Base-by-base conservation (phyloP, 2,888 invertebrate species). In the Tridacna crocea region DNA sequence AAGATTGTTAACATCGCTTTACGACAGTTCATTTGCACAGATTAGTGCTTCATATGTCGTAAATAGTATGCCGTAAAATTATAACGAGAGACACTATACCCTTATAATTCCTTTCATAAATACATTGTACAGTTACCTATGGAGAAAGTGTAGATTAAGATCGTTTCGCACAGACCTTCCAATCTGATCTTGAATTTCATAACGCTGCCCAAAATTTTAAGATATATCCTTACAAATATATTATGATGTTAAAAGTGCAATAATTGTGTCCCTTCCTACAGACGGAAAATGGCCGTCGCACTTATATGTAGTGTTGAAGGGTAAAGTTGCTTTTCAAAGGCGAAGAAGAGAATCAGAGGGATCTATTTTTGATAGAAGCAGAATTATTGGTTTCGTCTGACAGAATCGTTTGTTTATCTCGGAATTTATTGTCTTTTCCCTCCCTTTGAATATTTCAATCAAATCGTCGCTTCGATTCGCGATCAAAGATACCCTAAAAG, bases 371-470 rank as follows among this genome's bases (percentile, higher is more conserved):
- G 46, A n/a, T 10, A 36, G 46, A 17, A 11, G 4, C 11, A 15
- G 27, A 46, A 66, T 66, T n/a, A 51, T 22, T 47, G 70, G 15
- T 24, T 13, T 51, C 24, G 19, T 19, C 70, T 51, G 70, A 70
- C 48, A 51, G 70, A n/a, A 51, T 15, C 13, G 70, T n/a, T 70
- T 70, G 70, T 70, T 70, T 70, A 70, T 70, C 70, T 24, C 12
- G 8, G 46, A 51, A 70, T 70, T 70, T 70, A 70, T 51, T 51
- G 47, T 22, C 24, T 48, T 70, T 22, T 47, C 12, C 70, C 36
- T 36, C 3, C 22, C 22, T 24, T 46, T 47, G 24, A 46, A 26
- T 51, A 26, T 48, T 70, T 70, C 51, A 51, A 70, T 70, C 51
- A 3, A 12, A n/a, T 46, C 47, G n/a, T 46, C 24, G 63, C 24